These are phyloP conservation scores for Auanema sp. DNA, from an alignment of 2,888 invertebrate species.

Conservation along the genomic window DNA sequence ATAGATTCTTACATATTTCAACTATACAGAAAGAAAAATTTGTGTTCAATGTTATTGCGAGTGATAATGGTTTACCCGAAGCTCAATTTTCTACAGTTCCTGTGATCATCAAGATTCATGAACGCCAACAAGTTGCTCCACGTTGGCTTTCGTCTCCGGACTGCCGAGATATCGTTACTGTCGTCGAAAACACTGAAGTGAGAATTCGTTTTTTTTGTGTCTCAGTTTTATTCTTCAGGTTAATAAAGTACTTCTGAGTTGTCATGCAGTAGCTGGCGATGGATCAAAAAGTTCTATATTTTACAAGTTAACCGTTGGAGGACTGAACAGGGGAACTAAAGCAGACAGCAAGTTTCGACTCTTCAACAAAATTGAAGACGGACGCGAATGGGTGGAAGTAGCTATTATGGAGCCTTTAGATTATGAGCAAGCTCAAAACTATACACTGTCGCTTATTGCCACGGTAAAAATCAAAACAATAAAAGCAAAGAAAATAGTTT, in stretches of 20 bases:
- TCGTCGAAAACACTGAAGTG: constrained; percentile 51
- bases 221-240: constrained; percentile 25
- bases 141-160: constrained; percentile 51
- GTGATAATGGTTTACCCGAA: constrained; percentile 74
- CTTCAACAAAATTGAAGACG: constrained; percentile 49
- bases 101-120: constrained; percentile 48
- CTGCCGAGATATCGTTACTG: constrained; percentile 41
- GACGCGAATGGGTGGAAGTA: constrained; percentile 48
- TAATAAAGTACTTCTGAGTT: constrained; percentile 53
- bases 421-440: constrained; percentile 57
- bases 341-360: constrained; percentile 56
- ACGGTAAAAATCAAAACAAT: constrained; percentile 41
- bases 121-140: constrained; percentile 52
- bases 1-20: no score
- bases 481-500: constrained; percentile 7
- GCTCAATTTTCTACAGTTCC: constrained; percentile 76
- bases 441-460: constrained; percentile 60
- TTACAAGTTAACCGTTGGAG: constrained; percentile 47
- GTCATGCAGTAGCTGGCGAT: constrained; percentile 51
- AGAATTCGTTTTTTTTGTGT: constrained; percentile 1
- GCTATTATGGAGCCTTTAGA: constrained; percentile 59
- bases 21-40: constrained; percentile 52
- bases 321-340: constrained; percentile 23
- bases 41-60: constrained; percentile 76
- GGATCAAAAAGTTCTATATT: constrained; percentile 41